phyloP scores from a whole-genome alignment of 2,113 vertebrate species.

The Zeus faber region DNA sequence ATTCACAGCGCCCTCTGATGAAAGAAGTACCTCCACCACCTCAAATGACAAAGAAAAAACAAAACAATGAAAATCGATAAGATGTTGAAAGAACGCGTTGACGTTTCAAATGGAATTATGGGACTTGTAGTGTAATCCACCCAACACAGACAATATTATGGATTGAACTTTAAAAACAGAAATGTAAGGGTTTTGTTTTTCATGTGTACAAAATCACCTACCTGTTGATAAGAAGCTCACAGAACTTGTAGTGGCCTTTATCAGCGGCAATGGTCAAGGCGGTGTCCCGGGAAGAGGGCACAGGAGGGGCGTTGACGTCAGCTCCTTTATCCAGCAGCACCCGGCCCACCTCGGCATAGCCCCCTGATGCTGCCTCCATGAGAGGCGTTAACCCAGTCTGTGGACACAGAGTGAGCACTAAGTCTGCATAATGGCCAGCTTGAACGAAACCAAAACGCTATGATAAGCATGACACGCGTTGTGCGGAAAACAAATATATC shows the following conservation, averaged over 20 bases:
- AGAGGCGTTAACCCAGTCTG: slow-evolving; percentile 97
- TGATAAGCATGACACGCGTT: too few species aligned
- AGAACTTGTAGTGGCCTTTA: slow-evolving; percentile 99
- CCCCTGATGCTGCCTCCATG: slow-evolving; percentile 98
- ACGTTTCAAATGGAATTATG: too few species aligned
- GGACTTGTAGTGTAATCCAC: too few species aligned
- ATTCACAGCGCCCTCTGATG: too few species aligned
- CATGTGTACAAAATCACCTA: slow-evolving; percentile 44
- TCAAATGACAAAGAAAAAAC: too few species aligned
- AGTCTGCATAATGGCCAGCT: too few species aligned
- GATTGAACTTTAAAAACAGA: neutral
- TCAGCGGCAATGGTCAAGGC: slow-evolving; percentile 98
- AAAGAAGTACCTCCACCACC: too few species aligned
- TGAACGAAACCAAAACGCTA: too few species aligned
- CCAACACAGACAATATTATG: neutral
- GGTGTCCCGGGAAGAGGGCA: slow-evolving; percentile 96
- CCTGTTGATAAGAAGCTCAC: slow-evolving; percentile 97
- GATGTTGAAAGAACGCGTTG: too few species aligned
- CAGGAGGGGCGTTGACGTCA: slow-evolving; percentile 96
- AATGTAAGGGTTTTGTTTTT: neutral
- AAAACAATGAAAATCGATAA: too few species aligned
- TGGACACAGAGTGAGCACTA: neutral
- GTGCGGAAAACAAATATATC: too few species aligned
- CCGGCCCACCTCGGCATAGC: slow-evolving; percentile 96
- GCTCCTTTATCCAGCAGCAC: slow-evolving; percentile 98